Evolutionary conservation across 1,140 invertebrate genomes (phyloP), one percentile per base, ranked within the genome.

Genomic region (Drosophila kanapiae): DNA sequence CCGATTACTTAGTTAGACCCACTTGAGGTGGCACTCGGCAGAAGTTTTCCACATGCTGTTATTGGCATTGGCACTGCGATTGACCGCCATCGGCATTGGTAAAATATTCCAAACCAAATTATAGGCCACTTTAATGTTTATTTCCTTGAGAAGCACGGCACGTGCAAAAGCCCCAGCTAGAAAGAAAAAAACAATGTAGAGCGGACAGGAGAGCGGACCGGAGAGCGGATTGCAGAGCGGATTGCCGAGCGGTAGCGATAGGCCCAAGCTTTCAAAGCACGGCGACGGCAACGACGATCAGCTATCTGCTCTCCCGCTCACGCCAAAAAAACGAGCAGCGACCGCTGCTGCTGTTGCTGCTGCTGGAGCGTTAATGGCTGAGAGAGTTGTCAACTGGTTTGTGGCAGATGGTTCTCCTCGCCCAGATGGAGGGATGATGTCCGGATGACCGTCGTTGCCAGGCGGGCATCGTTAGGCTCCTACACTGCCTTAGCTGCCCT

Each of bases 231-330:
- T n/a, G n/a, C n/a, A 31, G 64, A 45, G 59, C 29, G 62, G 45
- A 35, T 18, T 38, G 16, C 5, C 18, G 59, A 33, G 57, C 18
- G 51, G 18, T 0, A 37, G 18, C n/a, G 40, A 4, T 37, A 27
- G 27, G 18, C 8, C 1, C 16, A 54, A 84, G 81, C 80, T 84
- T 80, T 76, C 0, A 68, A 82, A 82, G 61, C 80, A 67, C 79
- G 62, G 57, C 27, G 40, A 29, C 27, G 56, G 53, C 35, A 13
- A 33, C 4, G 49, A 8, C 18, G 53, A 38, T 33, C 9, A 56
- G 53, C 18, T 18, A 56, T 54, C 51, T 23, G 33, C 33, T 8
- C 37, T 56, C 35, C 35, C 14, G 18, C 35, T 56, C 53, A 23
- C 18, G 13, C 53, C 35, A 38, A 56, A 38, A 42, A 9, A 4